Percentiles rank a stretch among this genome's conserved stretches.
These are phyloP conservation scores for Stenodema calcarata DNA, from an alignment of 2,888 invertebrate genomes.

Conservation along the genomic window DNA sequence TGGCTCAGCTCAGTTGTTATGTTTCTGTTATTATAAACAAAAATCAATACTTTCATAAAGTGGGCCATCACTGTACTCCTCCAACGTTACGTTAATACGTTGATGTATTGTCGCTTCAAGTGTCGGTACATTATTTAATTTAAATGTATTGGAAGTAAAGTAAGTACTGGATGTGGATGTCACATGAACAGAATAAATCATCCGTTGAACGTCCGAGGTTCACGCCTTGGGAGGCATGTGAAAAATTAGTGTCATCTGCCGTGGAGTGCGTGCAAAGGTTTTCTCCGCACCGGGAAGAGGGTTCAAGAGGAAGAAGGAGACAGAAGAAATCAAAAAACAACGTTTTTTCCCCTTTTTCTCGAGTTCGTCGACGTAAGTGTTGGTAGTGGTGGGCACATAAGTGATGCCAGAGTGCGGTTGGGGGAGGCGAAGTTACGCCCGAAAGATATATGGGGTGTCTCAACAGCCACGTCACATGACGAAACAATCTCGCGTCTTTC, in stretches of 20 bases:
- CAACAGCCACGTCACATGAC: constrained; percentile 44
- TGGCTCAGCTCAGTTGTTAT: too few relatives aligned
- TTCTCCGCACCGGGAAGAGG: constrained; percentile 3
- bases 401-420: neutral
- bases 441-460: constrained; percentile 41
- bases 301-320: constrained; percentile 12
- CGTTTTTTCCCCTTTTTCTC: constrained; percentile 4
- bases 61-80: too few relatives aligned
- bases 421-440: neutral
- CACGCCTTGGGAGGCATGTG: constrained; percentile 35
- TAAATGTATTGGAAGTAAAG: neutral
- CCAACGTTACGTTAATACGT: too few relatives aligned
- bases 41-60: too few relatives aligned
- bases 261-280: constrained; percentile 25
- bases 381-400: neutral
- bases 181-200: constrained; percentile 43
- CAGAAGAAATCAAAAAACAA: constrained; percentile 43
- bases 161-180: neutral
- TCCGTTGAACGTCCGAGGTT: constrained; percentile 41
- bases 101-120: too few relatives aligned
- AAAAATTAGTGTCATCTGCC: constrained; percentile 51
- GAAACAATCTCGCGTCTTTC: constrained; percentile 38
- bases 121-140: too few relatives aligned
- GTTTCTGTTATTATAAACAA: too few relatives aligned
- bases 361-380: neutral